A percentile compares a stretch with the other conserved stretches of the same genome.
Conservation (phyloP, 2,888 invertebrate species). For the Phyto melanocephala region DNA sequence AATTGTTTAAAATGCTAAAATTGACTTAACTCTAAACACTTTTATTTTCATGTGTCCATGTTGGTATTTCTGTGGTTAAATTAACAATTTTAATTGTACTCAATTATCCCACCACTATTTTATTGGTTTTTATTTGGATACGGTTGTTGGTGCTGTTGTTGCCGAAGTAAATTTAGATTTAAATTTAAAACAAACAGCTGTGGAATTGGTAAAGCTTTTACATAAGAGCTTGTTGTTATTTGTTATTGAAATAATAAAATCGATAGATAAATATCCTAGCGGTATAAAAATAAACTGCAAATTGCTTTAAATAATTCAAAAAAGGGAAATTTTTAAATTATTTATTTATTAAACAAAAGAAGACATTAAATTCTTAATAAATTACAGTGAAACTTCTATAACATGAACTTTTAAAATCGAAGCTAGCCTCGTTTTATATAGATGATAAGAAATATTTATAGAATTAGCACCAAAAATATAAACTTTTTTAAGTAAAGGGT, state of each 20-base stretch:
- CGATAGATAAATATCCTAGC: background rate
- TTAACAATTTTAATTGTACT: slow-evolving; percentile 54
- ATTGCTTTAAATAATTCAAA: slow-evolving; percentile 7
- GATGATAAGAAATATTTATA: too few relatives aligned
- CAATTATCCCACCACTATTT: slow-evolving; percentile 21
- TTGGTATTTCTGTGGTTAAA: slow-evolving; percentile 32
- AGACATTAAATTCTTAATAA: too few relatives aligned
- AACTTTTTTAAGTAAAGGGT: too few relatives aligned
- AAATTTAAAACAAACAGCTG: background rate
- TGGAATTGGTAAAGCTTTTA: background rate
- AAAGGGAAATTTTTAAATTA: background rate
- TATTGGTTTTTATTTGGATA: background rate
- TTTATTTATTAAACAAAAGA: too few relatives aligned
- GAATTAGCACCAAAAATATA: too few relatives aligned
- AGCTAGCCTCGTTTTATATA: too few relatives aligned
- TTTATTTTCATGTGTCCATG: slow-evolving; percentile 1
- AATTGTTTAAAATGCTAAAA: too few relatives aligned
- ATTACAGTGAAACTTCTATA: too few relatives aligned
- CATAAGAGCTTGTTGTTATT: background rate
- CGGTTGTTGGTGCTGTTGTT: background rate
- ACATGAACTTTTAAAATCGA: too few relatives aligned
- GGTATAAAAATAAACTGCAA: background rate
- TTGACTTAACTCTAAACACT: background rate
- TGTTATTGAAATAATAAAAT: background rate
- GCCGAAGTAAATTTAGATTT: background rate